These are phyloP conservation scores for Mormoops blainvillei DNA, from an alignment of 2,113 vertebrate genomes.

Conservation along the genomic window DNA sequence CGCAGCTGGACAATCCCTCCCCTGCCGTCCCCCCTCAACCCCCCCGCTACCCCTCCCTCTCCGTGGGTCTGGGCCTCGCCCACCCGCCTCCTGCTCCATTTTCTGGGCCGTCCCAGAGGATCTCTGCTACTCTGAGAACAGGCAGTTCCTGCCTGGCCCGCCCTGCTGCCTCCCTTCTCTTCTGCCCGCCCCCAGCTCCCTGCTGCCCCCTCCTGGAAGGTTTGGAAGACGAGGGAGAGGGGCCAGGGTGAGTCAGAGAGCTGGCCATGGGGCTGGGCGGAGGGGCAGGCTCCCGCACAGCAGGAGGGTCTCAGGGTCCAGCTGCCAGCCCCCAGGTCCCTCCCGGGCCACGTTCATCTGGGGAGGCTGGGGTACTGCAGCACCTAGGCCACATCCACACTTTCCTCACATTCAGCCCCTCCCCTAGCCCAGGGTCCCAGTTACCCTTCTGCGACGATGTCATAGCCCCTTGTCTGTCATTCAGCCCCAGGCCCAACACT, in stretches of 20 bases:
- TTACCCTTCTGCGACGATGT: fast-evolving
- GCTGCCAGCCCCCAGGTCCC: not conserved
- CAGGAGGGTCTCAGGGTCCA: not conserved
- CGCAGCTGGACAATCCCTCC: not conserved
- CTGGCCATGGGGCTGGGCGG: not conserved
- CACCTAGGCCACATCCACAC: not conserved
- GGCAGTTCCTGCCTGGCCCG: not conserved
- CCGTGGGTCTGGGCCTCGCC: not conserved
- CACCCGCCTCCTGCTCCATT: not conserved
- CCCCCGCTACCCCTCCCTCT: no score
- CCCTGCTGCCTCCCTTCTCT: not conserved
- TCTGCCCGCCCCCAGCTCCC: not conserved
- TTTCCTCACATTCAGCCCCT: no score
- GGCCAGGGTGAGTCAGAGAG: not conserved
- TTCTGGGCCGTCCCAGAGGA: not conserved
- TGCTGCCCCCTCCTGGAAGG: not conserved
- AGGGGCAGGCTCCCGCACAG: not conserved
- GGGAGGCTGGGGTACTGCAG: not conserved
- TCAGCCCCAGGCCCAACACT: not conserved
- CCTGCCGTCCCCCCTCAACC: no score
- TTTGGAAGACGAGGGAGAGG: not conserved
- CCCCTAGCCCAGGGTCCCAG: not conserved
- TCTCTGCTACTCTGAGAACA: not conserved
- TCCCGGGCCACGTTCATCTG: not conserved
- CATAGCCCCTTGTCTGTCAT: not conserved